Evolutionary conservation across 2,113 vertebrate genomes (phyloP), one percentile per base, ranked within the genome.

Genomic region (Cnemophilus loriae): DNA sequence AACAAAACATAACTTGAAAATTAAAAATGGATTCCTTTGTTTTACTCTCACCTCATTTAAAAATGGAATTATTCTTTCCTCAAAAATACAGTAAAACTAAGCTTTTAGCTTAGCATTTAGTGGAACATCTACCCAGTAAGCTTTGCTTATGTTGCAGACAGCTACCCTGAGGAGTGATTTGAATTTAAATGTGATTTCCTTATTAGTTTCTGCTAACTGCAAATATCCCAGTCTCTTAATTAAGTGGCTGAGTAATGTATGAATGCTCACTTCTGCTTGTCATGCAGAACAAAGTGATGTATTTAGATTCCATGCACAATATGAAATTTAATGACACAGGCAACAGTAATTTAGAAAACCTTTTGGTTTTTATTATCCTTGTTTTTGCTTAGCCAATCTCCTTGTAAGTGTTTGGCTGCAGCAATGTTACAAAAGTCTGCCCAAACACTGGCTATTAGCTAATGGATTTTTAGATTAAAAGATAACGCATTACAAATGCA

Each of bases 171-270:
- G 98, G 98, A 98, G 98, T 98, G 98, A 98, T 98, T 98, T 97
- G 98, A 98, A 98, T 98, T 98, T 98, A 98, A 98, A 98, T 98
- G 98, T 91, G 98, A 97, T 98, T 98, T 98, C 96, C 97, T 98
- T 98, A 98, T 98, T 98, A 98, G 98, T 98, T 98, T 98, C 98
- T 98, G 97, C 97, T 98, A 98, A 98, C 98, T 98, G 98, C 98
- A 98, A 98, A 98, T 98, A 98, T 98, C 97, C 97, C 95, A 97
- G 97, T 96, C 98, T 98, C 97, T 98, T 98, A 98, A 98, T 98
- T 98, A 98, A 98, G 98, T 98, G 98, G 96, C 98, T 98, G 97
- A 98, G 98, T 98, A 98, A 98, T 98, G 98, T 98, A 98, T 97
- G 98, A 98, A 98, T 98, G 98, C 97, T 98, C 98, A 98, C 97